Conservation (phyloP, 2,113 vertebrate genomes). For the Chaetura pelagica region DNA sequence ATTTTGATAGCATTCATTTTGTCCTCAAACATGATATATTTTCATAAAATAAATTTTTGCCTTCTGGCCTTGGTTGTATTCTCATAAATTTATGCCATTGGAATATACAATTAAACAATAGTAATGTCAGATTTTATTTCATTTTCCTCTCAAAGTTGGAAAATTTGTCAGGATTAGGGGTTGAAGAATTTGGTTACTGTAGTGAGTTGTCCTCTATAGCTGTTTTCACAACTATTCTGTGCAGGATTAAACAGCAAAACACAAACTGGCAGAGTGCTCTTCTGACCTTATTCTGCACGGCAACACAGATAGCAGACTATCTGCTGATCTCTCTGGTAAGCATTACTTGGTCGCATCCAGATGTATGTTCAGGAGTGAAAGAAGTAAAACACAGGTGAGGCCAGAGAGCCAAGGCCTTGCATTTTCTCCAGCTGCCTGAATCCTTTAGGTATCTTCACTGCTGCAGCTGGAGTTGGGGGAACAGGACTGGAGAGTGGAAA, state of each 20-base stretch:
- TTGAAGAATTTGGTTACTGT: slow-evolving; percentile 12
- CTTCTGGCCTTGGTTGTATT: not conserved
- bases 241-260: not conserved
- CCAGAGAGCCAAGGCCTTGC: not conserved
- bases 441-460: not conserved
- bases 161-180: not conserved
- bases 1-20: not conserved
- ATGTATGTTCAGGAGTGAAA: not conserved
- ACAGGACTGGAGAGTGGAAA: not conserved
- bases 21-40: not conserved
- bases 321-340: not conserved
- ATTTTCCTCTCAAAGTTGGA: not conserved
- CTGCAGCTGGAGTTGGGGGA: not conserved
- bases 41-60: slow-evolving; percentile 37
- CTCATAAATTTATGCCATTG: not conserved
- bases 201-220: not conserved
- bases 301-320: not conserved
- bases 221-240: not conserved
- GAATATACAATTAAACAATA: not conserved
- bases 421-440: slow-evolving; percentile 16
- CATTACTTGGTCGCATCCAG: slow-evolving; percentile 20
- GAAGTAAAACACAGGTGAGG: not conserved
- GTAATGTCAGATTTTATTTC: not conserved
- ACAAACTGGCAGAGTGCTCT: not conserved
- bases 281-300: not conserved